Base-by-base conservation (phyloP, 2,888 invertebrate species). In the Andrena marginata region DNA sequence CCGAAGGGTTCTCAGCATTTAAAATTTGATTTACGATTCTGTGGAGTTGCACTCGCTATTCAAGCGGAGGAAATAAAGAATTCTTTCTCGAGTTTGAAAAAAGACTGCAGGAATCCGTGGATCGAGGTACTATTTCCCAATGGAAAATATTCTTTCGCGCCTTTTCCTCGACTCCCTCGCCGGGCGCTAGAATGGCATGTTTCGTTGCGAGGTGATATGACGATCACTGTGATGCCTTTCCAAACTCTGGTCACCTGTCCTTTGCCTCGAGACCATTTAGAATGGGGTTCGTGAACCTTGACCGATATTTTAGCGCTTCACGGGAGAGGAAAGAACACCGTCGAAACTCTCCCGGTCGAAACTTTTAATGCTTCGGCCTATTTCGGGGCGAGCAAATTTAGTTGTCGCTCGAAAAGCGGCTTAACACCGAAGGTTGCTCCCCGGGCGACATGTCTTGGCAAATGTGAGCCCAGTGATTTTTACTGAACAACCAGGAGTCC, bases 1-100 rank as follows among this genome's bases (percentile, higher is more conserved):
- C 33, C 56, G 56, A 82, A 71, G 42, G 63, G 73, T 23, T 49
- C 10, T 51, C 23, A 42, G 60, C 72, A 31, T 42, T 56, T 65
- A 60, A 59, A 78, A 83, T 75, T 68, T 78, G 77, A 86, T 86
- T 86, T 86, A 86, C 54, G 73, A 59, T 48, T n/a, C 56, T 76
- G 60, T 63, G 23, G 42, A 56, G 59, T 16, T 20, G 51, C 35
- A 56, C 29, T 49, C 54, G n/a, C 35, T 26, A 13, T 23, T 42
- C 31, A 3, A 7, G 3, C 23, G 56, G 13, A 70, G 31, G n/a
- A 16, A 26, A 10, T 56, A 56, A 6, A 16, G 29, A 29, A 33
- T 60, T 68, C 0, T 23, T 33, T 2, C 13, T n/a, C 2, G 26
- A 16, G 6, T 2, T 8, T 6, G 7, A 23, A 26, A 48, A 33